phyloP scores from a whole-genome alignment of 2,797 vertebrate genomes.

The Halcyon smyrnensis region DNA sequence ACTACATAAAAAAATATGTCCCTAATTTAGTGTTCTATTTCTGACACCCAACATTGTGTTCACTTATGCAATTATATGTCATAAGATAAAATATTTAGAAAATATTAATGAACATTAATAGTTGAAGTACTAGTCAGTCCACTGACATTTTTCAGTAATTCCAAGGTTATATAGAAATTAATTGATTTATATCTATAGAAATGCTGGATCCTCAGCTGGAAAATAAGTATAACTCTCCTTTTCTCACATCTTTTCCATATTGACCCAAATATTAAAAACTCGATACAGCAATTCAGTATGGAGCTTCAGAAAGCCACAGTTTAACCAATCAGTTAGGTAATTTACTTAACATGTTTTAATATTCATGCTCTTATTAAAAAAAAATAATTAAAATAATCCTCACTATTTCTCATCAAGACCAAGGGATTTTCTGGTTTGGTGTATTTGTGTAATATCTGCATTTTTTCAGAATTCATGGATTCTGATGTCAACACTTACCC shows the following conservation, averaged over 20 bases:
- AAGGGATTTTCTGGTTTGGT: neutral
- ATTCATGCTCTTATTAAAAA: neutral
- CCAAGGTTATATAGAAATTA: neutral
- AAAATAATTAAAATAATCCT: neutral
- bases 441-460: neutral
- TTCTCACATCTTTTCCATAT: neutral
- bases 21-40: neutral
- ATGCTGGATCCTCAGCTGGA: neutral
- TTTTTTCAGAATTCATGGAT: neutral
- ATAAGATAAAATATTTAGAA: neutral
- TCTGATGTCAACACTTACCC: neutral
- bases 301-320: neutral
- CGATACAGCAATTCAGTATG: neutral
- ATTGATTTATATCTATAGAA: neutral
- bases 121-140: neutral
- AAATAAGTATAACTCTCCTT: neutral
- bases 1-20: neutral
- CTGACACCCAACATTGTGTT: neutral
- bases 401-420: neutral
- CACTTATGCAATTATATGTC: neutral
- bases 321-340: neutral
- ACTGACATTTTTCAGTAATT: neutral
- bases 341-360: neutral
- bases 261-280: neutral
- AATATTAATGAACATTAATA: neutral